These are phyloP conservation scores for Macrosoma leucophasiata DNA, from an alignment of 2,888 invertebrate genomes.

Conservation along the genomic window DNA sequence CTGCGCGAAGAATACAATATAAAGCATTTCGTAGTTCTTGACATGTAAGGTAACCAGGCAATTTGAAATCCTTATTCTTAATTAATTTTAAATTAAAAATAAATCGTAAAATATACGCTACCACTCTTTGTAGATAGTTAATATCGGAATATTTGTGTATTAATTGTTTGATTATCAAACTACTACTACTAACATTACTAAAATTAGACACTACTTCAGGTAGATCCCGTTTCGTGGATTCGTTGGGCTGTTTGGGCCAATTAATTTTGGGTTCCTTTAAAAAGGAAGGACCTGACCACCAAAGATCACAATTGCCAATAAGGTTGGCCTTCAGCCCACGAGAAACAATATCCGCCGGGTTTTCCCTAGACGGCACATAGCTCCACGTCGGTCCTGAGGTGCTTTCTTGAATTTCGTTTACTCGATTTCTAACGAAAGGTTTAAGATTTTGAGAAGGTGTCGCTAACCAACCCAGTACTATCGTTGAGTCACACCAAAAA, in stretches of 20 bases:
- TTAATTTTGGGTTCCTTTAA: background rate
- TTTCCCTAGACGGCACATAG: constrained; percentile 8
- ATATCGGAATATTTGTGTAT: constrained; percentile 15
- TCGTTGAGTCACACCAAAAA: no score
- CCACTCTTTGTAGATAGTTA: constrained; percentile 5
- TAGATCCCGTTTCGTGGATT: constrained; percentile 10
- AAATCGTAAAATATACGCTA: constrained; percentile 8
- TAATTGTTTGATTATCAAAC: constrained; percentile 1
- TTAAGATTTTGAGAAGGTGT: constrained; percentile 11
- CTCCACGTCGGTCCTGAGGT: constrained; percentile 6
- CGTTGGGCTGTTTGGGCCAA: constrained; percentile 7
- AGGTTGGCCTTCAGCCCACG: constrained; percentile 10
- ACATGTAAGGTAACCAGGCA: background rate
- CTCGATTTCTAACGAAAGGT: constrained; percentile 8
- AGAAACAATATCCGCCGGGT: constrained; percentile 17
- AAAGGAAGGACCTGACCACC: constrained; percentile 18
- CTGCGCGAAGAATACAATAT: constrained; percentile 6
- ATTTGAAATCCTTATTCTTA: background rate
- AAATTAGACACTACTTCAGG: background rate
- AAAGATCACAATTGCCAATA: constrained; percentile 1
- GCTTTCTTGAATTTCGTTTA: constrained; percentile 8
- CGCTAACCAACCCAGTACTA: constrained; percentile 28
- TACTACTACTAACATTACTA: background rate
- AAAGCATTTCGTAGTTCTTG: constrained; percentile 5
- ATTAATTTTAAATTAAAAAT: constrained; percentile 9